Evolutionary conservation across 1,140 invertebrate genomes (phyloP).

Genomic region (Aphaenogaster rudis): DNA sequence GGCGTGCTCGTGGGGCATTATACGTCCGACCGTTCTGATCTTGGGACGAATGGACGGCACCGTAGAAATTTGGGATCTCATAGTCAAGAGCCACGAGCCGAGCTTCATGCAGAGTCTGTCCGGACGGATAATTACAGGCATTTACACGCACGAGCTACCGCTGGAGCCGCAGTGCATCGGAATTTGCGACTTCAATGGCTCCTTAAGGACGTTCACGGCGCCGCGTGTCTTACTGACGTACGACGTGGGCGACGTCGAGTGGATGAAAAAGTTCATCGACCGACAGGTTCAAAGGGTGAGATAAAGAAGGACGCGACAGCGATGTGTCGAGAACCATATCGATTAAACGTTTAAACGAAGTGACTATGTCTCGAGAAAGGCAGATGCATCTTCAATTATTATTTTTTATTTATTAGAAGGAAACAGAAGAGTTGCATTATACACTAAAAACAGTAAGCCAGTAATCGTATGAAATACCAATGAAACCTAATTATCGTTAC

Average conservation of each 20-base stretch:
- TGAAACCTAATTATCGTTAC: background rate
- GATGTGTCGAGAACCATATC: background rate
- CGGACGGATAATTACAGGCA: slow-evolving; percentile 81
- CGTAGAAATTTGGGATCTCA: slow-evolving; percentile 88
- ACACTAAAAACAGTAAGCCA: background rate
- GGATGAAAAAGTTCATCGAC: slow-evolving; percentile 80
- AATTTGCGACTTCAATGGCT: slow-evolving; percentile 88
- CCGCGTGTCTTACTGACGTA: slow-evolving; percentile 85
- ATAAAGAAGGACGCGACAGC: background rate
- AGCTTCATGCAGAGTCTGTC: slow-evolving; percentile 80
- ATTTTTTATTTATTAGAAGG: background rate
- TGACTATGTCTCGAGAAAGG: background rate
- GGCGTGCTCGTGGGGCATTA: slow-evolving; percentile 86
- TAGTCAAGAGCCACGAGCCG: slow-evolving; percentile 83
- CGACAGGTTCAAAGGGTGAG: slow-evolving; percentile 78
- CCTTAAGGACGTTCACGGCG: slow-evolving; percentile 88
- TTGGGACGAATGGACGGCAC: slow-evolving; percentile 87
- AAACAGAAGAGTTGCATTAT: background rate
- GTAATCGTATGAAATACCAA: background rate
- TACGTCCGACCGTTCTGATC: slow-evolving; percentile 86
- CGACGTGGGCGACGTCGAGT: slow-evolving; percentile 73
- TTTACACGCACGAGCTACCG: slow-evolving; percentile 78
- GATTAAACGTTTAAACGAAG: slow-evolving; percentile 16
- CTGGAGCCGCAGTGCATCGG: slow-evolving; percentile 79
- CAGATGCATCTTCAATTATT: background rate